Conservation (phyloP, 2,888 invertebrate species). For the Parapristionchus giblindavisi region DNA sequence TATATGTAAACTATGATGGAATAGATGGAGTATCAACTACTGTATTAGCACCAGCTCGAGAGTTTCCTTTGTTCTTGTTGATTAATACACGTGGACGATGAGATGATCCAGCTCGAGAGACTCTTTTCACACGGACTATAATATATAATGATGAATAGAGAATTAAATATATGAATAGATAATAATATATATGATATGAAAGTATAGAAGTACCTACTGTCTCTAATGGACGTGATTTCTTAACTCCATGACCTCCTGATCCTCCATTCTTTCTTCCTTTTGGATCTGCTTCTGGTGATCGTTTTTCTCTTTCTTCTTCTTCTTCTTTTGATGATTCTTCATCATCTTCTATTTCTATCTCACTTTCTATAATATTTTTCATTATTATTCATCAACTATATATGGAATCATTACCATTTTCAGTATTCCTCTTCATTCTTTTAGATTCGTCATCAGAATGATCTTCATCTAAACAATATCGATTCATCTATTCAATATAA, state of each 20-base stretch:
- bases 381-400: no score
- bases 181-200: not conserved
- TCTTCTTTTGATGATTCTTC: slow-evolving; percentile 1
- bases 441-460: slow-evolving; percentile 12
- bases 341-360: slow-evolving; percentile 11
- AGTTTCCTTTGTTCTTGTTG: slow-evolving; percentile 56
- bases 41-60: slow-evolving; percentile 47
- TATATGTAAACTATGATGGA: not conserved
- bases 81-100: slow-evolving; percentile 51
- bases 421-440: not conserved
- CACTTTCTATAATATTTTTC: not conserved
- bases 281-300: slow-evolving; percentile 8
- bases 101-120: slow-evolving; percentile 53
- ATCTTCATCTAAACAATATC: no score
- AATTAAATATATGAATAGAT: not conserved
- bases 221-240: slow-evolving; percentile 22
- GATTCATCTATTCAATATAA: no score
- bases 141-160: not conserved
- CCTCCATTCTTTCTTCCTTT: slow-evolving; percentile 22
- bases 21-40: not conserved
- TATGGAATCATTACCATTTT: no score
- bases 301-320: slow-evolving; percentile 8
- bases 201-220: slow-evolving; percentile 35
- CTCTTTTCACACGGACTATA: slow-evolving; percentile 53
- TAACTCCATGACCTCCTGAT: slow-evolving; percentile 6